These are phyloP conservation scores for Theretra japonica DNA, from an alignment of 2,888 invertebrate genomes.

Conservation along the genomic window DNA sequence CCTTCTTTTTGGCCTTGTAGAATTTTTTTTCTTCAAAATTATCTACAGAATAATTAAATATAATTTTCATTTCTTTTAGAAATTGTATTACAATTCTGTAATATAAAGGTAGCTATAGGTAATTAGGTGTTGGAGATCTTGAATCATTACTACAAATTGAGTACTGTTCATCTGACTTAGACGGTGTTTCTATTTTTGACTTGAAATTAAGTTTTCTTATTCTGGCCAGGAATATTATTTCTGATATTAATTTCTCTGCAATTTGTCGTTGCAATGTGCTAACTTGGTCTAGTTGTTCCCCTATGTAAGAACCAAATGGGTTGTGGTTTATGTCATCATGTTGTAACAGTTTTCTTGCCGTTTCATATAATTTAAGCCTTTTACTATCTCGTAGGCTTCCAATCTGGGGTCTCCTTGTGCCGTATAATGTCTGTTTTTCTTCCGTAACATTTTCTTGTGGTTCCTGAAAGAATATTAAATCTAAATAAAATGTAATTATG, in stretches of 20 bases:
- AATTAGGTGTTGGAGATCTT: neutral
- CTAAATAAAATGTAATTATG: neutral
- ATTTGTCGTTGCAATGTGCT: neutral
- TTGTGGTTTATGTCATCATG: neutral
- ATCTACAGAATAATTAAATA: no score
- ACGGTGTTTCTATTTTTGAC: neutral
- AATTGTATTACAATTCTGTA: neutral
- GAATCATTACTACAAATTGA: neutral
- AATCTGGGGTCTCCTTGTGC: no score
- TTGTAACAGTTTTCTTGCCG: neutral
- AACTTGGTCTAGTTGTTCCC: neutral
- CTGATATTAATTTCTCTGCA: slow-evolving; percentile 1
- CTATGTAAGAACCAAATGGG: neutral
- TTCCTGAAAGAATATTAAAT: slow-evolving; percentile 7
- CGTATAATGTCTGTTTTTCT: neutral
- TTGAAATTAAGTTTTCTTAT: neutral
- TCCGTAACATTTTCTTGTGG: neutral
- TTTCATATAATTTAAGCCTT: neutral
- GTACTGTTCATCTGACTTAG: neutral
- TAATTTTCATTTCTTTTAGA: no score
- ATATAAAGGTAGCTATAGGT: neutral
- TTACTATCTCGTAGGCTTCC: neutral
- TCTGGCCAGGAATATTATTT: neutral
- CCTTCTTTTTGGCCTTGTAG: no score
- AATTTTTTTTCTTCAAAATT: no score